Percentiles rank a stretch among this genome's conserved stretches.
phyloP scores from a whole-genome alignment of 53 echinoderm and acorn worm species.

The Holothuria scabra region DNA sequence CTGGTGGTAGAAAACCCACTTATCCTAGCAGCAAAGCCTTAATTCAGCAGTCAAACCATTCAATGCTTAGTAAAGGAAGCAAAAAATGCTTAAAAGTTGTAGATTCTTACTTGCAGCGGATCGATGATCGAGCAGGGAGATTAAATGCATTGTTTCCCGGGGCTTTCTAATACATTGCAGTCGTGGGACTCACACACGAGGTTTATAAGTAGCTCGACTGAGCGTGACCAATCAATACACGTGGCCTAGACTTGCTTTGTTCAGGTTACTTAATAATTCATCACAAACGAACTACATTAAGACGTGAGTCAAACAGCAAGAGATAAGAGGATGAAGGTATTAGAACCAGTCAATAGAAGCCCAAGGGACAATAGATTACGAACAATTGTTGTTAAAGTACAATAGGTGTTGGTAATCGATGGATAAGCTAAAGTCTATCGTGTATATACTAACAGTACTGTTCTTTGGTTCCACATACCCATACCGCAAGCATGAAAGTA shows the following conservation, averaged over 20 bases:
- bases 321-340: conserved; percentile 14
- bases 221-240: conserved; percentile 29
- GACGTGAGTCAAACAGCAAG: neutral
- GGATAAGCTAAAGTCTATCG: neutral
- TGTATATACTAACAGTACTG: too few relatives aligned
- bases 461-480: too few relatives aligned
- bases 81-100: too few relatives aligned
- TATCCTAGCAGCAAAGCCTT: too few relatives aligned
- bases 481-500: too few relatives aligned
- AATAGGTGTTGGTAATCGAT: conserved; percentile 16
- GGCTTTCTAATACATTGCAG: too few relatives aligned
- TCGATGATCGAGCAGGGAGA: too few relatives aligned
- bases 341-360: conserved; percentile 5
- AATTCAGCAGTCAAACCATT: too few relatives aligned
- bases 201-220: conserved; percentile 29
- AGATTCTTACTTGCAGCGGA: too few relatives aligned
- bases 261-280: conserved; percentile 25
- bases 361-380: conserved; percentile 19
- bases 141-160: too few relatives aligned
- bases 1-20: too few relatives aligned
- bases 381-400: conserved; percentile 21
- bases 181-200: neutral
- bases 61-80: too few relatives aligned
- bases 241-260: conserved; percentile 23
- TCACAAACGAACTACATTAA: neutral